Evolutionary conservation across 2,797 vertebrate species (phyloP), one percentile per base, ranked within the genome.

Genomic region (Tadarida brasiliensis): DNA sequence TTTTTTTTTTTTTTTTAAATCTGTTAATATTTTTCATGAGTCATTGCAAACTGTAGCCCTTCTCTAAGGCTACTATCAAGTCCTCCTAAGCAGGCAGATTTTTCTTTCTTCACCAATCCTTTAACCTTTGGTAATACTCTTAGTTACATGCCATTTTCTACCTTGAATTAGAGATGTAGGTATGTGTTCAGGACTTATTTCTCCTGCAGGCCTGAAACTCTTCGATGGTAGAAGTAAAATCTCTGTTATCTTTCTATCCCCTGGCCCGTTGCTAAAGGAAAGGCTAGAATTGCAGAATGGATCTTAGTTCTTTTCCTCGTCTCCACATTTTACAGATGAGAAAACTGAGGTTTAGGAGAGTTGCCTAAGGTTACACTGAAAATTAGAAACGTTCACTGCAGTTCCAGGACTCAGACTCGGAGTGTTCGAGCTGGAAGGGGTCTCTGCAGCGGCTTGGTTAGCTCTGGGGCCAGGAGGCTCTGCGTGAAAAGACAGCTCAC

Each of bases 281-380:
- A 90, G 24, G 14, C 24, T 82, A 47, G 44, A 83, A 80, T 92
- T 33, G 22, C 49, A 92, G 12, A 67, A 19, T 26, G 20, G 22
- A 19, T 92, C 47, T 82, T 82, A 83, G 33, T 59, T 88, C 44
- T 86, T 77, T 47, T 33, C 33, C 89, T 44, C 44, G 44, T 61
- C 17, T 71, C 47, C 74, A 56, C 51, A 65, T 84, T 95, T 94
- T 87, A 91, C n/a, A 84, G 91, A 91, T 65, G 70, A 63, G 63
- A 91, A 94, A 78, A 80, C 65, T 30, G 70, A 95, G 94, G 57
- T 33, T 83, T 85, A 61, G 16, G 76, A 81, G n/a, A 82, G n/a
- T 61, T 56, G 47, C 17, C n/a, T 51, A 80, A 95, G 3, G 28
- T 94, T 30, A 35, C 6, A 15, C 17, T 1, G 2, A 71, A 81